Percentiles rank a stretch among this genome's conserved stretches.
These are phyloP conservation scores for Melanaphis sacchari DNA, from an alignment of 1,140 invertebrate genomes.

Conservation along the genomic window DNA sequence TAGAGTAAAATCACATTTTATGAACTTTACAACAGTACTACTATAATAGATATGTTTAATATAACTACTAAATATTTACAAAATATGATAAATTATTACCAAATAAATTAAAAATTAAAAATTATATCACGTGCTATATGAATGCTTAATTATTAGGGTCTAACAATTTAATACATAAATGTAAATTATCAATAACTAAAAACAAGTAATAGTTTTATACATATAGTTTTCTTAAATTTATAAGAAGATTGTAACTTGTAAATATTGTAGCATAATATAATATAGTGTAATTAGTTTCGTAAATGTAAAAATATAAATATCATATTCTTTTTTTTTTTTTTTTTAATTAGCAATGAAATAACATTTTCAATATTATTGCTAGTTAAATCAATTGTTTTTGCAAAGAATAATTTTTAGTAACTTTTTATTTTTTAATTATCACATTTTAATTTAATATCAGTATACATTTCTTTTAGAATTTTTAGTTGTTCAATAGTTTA, in stretches of 20 bases:
- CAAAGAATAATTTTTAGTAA: not conserved
- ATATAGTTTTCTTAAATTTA: not conserved
- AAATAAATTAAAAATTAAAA: not conserved
- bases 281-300: not conserved
- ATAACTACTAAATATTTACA: not conserved
- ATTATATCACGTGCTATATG: not conserved
- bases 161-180: not conserved
- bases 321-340: not conserved
- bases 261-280: not conserved
- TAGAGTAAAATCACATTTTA: too few species aligned
- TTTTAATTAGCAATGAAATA: not conserved
- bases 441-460: not conserved
- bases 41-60: not conserved
- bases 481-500: not conserved
- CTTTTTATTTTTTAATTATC: not conserved
- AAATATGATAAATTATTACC: not conserved
- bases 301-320: not conserved
- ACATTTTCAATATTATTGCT: not conserved
- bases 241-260: not conserved
- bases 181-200: not conserved
- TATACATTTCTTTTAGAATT: not conserved
- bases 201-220: not conserved
- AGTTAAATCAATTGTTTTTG: not conserved
- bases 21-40: not conserved
- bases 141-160: not conserved